phyloP scores from a whole-genome alignment of 2,888 invertebrate species.

The Acleris sparsana region DNA sequence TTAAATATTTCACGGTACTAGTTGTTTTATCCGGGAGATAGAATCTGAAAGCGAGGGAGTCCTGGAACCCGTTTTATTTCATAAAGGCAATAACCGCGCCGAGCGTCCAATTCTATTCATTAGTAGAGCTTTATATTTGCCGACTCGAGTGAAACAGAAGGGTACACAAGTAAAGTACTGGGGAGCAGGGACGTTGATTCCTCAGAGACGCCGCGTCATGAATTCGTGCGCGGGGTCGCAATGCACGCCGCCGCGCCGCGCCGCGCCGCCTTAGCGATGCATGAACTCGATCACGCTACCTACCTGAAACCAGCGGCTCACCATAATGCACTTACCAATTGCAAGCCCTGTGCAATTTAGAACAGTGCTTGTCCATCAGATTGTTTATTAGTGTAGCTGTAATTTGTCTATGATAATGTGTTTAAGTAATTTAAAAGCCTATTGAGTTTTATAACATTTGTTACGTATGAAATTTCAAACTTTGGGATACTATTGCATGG shows the following conservation, averaged over 20 bases:
- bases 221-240: slow-evolving; percentile 58
- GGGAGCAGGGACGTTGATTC: slow-evolving; percentile 55
- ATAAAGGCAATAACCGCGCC: slow-evolving; percentile 24
- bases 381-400: too few species aligned
- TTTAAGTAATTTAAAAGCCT: too few species aligned
- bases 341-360: background rate
- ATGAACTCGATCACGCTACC: slow-evolving; percentile 10
- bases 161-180: slow-evolving; percentile 47
- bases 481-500: too few species aligned
- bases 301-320: slow-evolving; percentile 1
- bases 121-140: slow-evolving; percentile 41
- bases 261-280: slow-evolving; percentile 25
- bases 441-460: too few species aligned
- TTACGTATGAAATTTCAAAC: background rate
- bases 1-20: slow-evolving; percentile 27
- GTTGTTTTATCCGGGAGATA: slow-evolving; percentile 14
- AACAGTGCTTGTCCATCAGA: too few species aligned
- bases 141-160: slow-evolving; percentile 47
- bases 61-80: slow-evolving; percentile 14
- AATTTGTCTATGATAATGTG: too few species aligned
- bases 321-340: slow-evolving; percentile 2
- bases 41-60: slow-evolving; percentile 9
- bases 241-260: slow-evolving; percentile 43
- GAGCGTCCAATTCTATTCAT: slow-evolving; percentile 31
- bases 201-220: slow-evolving; percentile 56